Conservation (phyloP, 2,113 vertebrate genomes). For the Melierax canorus region DNA sequence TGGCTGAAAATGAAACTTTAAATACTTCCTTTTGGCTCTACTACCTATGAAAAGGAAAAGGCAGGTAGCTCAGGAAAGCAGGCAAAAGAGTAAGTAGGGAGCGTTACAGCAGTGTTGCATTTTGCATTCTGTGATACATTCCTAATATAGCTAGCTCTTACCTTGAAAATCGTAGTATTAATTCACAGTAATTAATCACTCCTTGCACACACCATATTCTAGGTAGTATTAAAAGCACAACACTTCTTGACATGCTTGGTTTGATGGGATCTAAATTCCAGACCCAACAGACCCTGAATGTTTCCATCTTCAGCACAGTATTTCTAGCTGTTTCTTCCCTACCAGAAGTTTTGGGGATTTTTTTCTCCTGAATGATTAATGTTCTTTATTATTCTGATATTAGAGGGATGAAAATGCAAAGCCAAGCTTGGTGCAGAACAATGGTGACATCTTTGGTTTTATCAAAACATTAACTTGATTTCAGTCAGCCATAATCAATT, state of each 20-base stretch:
- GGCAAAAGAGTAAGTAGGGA: not conserved
- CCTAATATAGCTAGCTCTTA: not conserved
- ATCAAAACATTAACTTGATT: constrained; percentile 20
- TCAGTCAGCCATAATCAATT: constrained; percentile 13
- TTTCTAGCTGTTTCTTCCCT: not conserved
- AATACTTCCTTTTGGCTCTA: not conserved
- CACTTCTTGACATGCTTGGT: not conserved
- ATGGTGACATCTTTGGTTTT: not conserved
- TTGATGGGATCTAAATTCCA: not conserved
- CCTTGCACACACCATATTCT: not conserved
- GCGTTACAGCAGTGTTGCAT: not conserved
- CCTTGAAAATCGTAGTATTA: not conserved
- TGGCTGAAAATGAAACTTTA: not conserved
- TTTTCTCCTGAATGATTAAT: not conserved
- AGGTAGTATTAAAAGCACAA: not conserved
- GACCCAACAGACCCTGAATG: not conserved
- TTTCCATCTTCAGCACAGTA: not conserved
- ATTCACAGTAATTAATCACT: not conserved
- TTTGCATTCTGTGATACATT: not conserved
- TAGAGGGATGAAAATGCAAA: not conserved
- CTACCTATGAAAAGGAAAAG: not conserved
- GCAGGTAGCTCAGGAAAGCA: not conserved
- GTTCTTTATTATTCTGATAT: not conserved
- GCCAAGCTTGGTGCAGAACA: not conserved
- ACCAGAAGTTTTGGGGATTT: not conserved